A percentile compares a stretch with the other conserved stretches of the same genome.
These are phyloP conservation scores for Cydia fagiglandana DNA, from an alignment of 1,140 invertebrate genomes.

Conservation along the genomic window DNA sequence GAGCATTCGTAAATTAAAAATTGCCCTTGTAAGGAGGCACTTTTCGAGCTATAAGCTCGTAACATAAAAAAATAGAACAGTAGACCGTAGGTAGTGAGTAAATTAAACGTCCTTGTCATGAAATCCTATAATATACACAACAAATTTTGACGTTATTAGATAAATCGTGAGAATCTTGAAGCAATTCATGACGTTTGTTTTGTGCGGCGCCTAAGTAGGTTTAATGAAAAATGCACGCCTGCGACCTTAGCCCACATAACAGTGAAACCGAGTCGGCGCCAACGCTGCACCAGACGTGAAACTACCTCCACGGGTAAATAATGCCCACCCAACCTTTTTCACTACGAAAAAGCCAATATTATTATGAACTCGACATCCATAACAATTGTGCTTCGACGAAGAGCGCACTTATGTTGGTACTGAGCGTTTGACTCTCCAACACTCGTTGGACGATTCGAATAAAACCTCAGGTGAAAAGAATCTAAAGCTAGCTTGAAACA, in stretches of 20 bases:
- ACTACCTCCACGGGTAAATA: constrained; percentile 49
- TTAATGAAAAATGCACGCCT: constrained; percentile 60
- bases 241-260: constrained; percentile 64
- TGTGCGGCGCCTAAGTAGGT: constrained; percentile 36
- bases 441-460: not conserved
- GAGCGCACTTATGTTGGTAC: not conserved
- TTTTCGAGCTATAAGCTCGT: too few species aligned
- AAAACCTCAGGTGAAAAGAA: constrained; percentile 3
- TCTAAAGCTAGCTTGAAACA: constrained; percentile 7
- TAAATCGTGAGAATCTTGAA: constrained; percentile 19
- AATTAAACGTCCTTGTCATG: not conserved
- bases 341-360: constrained; percentile 43
- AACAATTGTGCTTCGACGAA: not conserved
- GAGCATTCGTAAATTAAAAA: too few species aligned
- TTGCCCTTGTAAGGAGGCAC: too few species aligned
- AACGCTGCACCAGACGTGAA: constrained; percentile 43
- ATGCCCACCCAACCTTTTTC: constrained; percentile 49
- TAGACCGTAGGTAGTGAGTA: too few species aligned
- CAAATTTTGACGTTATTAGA: not conserved
- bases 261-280: constrained; percentile 43
- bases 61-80: too few species aligned
- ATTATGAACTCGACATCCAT: constrained; percentile 34
- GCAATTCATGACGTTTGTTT: constrained; percentile 24
- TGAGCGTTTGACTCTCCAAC: not conserved
- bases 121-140: not conserved